phyloP scores from a whole-genome alignment of 2,797 vertebrate genomes.

The Amblyopsis hoosieri region DNA sequence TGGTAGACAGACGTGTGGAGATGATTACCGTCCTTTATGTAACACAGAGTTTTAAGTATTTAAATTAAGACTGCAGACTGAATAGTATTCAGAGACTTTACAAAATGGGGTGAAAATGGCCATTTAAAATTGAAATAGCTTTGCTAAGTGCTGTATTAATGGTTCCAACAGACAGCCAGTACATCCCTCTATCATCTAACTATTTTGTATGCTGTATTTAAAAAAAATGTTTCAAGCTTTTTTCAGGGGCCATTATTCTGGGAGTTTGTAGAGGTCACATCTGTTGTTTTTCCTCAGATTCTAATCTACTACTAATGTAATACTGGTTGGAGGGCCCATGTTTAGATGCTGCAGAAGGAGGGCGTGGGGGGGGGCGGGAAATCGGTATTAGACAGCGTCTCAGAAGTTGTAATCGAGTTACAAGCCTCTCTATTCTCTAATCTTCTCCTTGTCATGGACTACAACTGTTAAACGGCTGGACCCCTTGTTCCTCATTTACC shows the following conservation, averaged over 20 bases:
- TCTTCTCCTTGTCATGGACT: conserved; percentile 73
- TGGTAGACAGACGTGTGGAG: conserved; percentile 22
- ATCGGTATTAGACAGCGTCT: conserved; percentile 71
- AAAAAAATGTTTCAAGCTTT: conserved; percentile 28
- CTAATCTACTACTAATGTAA: conserved; percentile 76
- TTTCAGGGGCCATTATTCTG: conserved; percentile 52
- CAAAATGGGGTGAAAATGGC: conserved; percentile 45
- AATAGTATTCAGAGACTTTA: conserved; percentile 41
- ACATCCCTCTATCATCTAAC: conserved; percentile 46
- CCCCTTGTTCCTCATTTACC: conserved; percentile 67
- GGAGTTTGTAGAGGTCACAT: conserved; percentile 69
- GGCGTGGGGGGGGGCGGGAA: conserved; percentile 23
- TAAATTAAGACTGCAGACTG: conserved; percentile 31
- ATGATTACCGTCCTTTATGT: conserved; percentile 30
- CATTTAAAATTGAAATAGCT: conserved; percentile 63
- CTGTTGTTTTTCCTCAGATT: conserved; percentile 65
- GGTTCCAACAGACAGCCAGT: conserved; percentile 45
- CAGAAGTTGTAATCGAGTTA: conserved; percentile 76
- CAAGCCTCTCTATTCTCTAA: conserved; percentile 76
- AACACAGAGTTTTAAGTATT: conserved; percentile 32
- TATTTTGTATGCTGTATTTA: conserved; percentile 57
- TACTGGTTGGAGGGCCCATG: conserved; percentile 57
- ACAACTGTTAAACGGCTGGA: conserved; percentile 70
- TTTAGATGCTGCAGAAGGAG: conserved; percentile 68
- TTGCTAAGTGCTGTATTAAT: conserved; percentile 63